Evolutionary conservation across 2,797 vertebrate species (phyloP).

Genomic region (Hipposideros larvatus): DNA sequence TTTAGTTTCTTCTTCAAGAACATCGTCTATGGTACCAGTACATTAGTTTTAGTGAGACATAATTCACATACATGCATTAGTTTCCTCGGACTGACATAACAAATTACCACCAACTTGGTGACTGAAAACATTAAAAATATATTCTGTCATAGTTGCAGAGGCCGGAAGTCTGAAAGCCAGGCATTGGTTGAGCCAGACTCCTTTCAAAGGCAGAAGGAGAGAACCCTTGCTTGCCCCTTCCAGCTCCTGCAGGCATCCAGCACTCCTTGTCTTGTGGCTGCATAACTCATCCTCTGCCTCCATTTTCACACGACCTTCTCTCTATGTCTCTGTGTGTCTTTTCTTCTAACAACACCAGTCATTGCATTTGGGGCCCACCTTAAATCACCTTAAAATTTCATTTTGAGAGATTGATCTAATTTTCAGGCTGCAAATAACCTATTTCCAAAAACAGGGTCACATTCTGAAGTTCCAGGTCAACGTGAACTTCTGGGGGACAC

Average conservation of each 20-base stretch:
- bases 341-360: not conserved
- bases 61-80: not conserved
- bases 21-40: not conserved
- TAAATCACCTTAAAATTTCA: not conserved
- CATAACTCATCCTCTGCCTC: not conserved
- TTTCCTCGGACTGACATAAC: not conserved
- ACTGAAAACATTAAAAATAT: not conserved
- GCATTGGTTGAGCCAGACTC: not conserved
- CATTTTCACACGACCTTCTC: not conserved
- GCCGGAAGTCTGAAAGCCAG: not conserved
- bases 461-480: not conserved
- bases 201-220: not conserved
- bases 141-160: not conserved
- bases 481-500: not conserved
- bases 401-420: not conserved
- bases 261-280: not conserved
- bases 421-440: not conserved
- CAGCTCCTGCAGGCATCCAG: not conserved
- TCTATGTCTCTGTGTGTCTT: not conserved
- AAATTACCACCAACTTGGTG: not conserved
- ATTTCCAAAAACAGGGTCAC: not conserved
- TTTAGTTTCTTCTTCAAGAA: constrained; percentile 2
- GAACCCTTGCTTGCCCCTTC: not conserved
- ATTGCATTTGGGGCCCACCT: not conserved
- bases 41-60: not conserved